phyloP scores from a whole-genome alignment of 2,113 vertebrate genomes.

The Nothocercus julius region DNA sequence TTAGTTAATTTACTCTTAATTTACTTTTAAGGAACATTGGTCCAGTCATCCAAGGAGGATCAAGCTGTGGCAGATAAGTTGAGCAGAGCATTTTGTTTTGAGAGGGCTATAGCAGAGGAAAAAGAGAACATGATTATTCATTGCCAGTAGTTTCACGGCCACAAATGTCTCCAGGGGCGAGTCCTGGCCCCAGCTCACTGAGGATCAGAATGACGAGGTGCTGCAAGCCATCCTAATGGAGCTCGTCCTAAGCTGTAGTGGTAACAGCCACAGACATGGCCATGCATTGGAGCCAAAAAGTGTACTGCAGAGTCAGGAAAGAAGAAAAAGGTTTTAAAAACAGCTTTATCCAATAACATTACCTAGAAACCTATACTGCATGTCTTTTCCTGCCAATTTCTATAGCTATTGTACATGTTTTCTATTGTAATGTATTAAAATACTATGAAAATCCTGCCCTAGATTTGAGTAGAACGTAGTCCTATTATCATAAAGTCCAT shows the following conservation, averaged over 20 bases:
- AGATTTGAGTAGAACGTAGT: background rate
- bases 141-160: background rate
- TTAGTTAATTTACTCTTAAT: background rate
- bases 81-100: background rate
- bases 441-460: background rate
- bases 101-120: background rate
- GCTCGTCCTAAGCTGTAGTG: background rate
- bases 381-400: background rate
- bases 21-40: background rate
- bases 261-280: background rate
- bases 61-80: background rate
- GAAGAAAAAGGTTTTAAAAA: background rate
- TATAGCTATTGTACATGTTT: background rate
- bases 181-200: background rate
- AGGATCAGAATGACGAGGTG: background rate
- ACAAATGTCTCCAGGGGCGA: background rate
- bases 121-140: background rate
- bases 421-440: background rate
- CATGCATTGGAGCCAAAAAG: background rate
- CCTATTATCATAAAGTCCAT: background rate
- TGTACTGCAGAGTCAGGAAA: background rate
- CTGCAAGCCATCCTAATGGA: background rate
- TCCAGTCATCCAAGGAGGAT: fast-evolving
- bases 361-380: background rate
- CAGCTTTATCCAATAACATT: background rate